Evolutionary conservation across 1,140 invertebrate genomes (phyloP).

Genomic region (Drosophila varians): DNA sequence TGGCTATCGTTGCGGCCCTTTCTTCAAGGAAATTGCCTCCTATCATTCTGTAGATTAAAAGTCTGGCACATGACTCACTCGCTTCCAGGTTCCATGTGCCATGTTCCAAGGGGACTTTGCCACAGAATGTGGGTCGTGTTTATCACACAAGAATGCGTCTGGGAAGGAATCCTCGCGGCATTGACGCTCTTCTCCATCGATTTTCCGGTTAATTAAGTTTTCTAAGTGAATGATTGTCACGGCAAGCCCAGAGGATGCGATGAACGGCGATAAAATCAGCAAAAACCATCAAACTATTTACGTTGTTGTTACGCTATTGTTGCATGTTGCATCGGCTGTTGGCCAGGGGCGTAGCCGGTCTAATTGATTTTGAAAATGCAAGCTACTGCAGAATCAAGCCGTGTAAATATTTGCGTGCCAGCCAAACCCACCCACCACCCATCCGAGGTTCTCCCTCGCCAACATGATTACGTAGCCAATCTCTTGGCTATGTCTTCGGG

Average conservation of each 20-base stretch:
- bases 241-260: conserved; percentile 24
- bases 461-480: conserved; percentile 22
- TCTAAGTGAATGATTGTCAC: conserved; percentile 54
- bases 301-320: conserved; percentile 27
- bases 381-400: conserved; percentile 33
- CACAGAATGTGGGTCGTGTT: conserved; percentile 2
- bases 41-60: conserved; percentile 38
- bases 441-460: not conserved
- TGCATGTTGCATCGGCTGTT: not conserved
- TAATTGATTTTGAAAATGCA: conserved; percentile 69
- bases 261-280: conserved; percentile 57
- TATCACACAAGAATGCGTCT: conserved; percentile 39
- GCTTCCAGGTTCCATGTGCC: too few relatives aligned
- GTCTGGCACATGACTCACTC: conserved; percentile 49
- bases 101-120: not conserved
- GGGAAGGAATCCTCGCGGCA: not conserved
- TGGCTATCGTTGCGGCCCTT: conserved; percentile 18
- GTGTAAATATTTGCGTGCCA: conserved; percentile 54
- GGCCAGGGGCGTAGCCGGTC: conserved; percentile 39
- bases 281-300: conserved; percentile 61
- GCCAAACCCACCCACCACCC: conserved; percentile 8
- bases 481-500: conserved; percentile 5
- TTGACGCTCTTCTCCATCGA: conserved; percentile 42
- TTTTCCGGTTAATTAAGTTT: conserved; percentile 73
- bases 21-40: conserved; percentile 26